phyloP scores from a whole-genome alignment of 1,140 invertebrate genomes.

The Scaptomyza hsui region DNA sequence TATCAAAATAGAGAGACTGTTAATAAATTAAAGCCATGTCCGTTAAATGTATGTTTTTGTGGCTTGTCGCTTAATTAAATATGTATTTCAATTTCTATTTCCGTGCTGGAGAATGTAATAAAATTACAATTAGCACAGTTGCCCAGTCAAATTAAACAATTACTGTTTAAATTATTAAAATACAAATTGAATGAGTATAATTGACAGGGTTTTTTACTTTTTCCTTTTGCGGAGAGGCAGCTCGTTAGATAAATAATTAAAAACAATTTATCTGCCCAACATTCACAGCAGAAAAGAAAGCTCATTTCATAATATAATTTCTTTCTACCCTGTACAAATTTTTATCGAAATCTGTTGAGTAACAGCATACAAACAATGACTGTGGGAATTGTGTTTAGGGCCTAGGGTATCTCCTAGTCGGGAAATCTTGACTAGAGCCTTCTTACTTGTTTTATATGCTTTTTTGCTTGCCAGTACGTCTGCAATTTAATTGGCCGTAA shows the following conservation, averaged over 20 bases:
- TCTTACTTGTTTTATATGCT: constrained; percentile 17
- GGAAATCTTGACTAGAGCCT: no score
- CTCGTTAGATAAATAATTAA: constrained; percentile 41
- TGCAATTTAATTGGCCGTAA: constrained; percentile 57
- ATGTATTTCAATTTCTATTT: not conserved
- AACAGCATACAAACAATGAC: no score
- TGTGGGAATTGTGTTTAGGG: no score
- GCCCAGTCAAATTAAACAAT: constrained; percentile 37
- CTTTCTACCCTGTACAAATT: not conserved
- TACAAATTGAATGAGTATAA: constrained; percentile 38
- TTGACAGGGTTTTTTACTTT: constrained; percentile 20
- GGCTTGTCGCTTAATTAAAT: constrained; percentile 3
- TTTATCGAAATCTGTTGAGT: no score
- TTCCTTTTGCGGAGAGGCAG: constrained; percentile 7
- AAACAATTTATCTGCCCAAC: constrained; percentile 28
- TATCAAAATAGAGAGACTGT: not conserved
- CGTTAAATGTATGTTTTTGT: not conserved
- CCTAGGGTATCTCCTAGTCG: no score
- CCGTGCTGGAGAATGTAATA: constrained; percentile 8
- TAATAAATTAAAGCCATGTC: not conserved
- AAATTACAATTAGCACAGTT: constrained; percentile 10
- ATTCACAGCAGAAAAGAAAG: not conserved
- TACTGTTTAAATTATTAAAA: constrained; percentile 30
- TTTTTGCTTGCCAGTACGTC: not conserved
- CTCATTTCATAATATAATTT: constrained; percentile 25